Base-by-base conservation (phyloP, 1,140 invertebrate genomes). In the Drosophila fuyamai region DNA sequence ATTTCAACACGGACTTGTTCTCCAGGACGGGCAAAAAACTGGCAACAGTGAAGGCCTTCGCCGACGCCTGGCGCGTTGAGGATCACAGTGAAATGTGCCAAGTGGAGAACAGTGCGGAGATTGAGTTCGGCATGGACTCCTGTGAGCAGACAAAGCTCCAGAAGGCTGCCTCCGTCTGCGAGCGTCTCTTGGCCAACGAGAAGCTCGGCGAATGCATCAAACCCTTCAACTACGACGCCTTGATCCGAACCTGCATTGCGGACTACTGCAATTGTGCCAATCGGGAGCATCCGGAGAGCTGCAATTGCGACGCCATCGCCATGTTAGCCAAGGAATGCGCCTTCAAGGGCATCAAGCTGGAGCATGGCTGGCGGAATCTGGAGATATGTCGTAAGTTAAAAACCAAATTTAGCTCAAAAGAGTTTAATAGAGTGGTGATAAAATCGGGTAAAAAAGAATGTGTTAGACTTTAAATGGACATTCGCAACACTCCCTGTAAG, bases 251-350 rank as follows among this genome's bases (percentile, higher is more conserved):
- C 3, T 98, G 97, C 82, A 93, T 94, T 66, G 95, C 95, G 93
- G 97, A 97, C 88, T 97, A 95, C 89, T 97, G 96, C 83, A 93
- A 94, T n/a, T 97, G 97, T 74, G 83, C 91, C 7, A 83, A 93
- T 41, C 72, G 55, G 61, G 94, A 94, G 1, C 79, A 91, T 83
- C 93, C 92, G 5, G 94, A 94, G 46, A 94, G 94, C 50, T 97
- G 97, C 81, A 95, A 95, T 1, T 98, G 97, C 82, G 94, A 95
- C 48, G 95, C 96, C 2, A 94, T 97, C 53, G 94, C 95, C 4
- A 95, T 97, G 56, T 96, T 96, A 81, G 95, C 96, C 2, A 94
- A 95, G 76, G 96, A 97, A 71, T 98, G 97, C 84, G 92, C 93
- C 9, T 93, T 95, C 40, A 94, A 95, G 36, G 95, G 95, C 14